Evolutionary conservation across 2,797 vertebrate species (phyloP), one percentile per base, ranked within the genome.

Genomic region (Cyprinella venusta): DNA sequence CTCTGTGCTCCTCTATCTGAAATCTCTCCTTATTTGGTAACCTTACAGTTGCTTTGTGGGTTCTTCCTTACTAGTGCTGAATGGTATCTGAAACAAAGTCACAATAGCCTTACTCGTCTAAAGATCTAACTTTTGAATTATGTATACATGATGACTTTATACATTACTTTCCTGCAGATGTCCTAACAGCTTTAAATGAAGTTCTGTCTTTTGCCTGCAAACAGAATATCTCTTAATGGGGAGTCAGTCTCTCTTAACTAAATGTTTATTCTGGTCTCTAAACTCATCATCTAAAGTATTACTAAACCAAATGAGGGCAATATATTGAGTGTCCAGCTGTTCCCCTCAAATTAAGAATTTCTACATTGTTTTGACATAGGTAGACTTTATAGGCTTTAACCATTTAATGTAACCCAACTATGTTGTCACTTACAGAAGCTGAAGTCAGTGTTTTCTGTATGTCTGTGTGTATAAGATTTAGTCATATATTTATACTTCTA

Each of bases 1-100:
- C 67, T 68, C 67, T 82, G 79, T 74, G 56, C 68, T 69, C 76
- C 76, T 76, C 69, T 71, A 80, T 68, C 75, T 50, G 26, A 64
- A 72, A 82, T 71, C 64, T 48, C 59, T 67, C 87, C 88, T 83
- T 88, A 86, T 88, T 87, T 86, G 88, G 86, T n/a, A 74, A 26
- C 40, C 76, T 48, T 40, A 12, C 72, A 56, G n/a, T 33, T 52
- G 79, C 42, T 61, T 56, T 67, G 72, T 78, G 63, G 67, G 65
- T 80, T 63, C 45, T 61, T 45, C 68, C 68, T 45, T 81, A 81
- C 48, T 63, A 77, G 59, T n/a, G 63, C 56, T 45, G 40, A 59
- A 69, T 61, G 24, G 19, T 24, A 10, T 13, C 40, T 76, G 56
- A 69, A 68, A 48, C 48, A 69, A 70, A 80, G 33, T 42, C 10